Evolutionary conservation across 2,888 invertebrate genomes (phyloP), one percentile per base, ranked within the genome.

Genomic region (Polyommatus iphigenia): DNA sequence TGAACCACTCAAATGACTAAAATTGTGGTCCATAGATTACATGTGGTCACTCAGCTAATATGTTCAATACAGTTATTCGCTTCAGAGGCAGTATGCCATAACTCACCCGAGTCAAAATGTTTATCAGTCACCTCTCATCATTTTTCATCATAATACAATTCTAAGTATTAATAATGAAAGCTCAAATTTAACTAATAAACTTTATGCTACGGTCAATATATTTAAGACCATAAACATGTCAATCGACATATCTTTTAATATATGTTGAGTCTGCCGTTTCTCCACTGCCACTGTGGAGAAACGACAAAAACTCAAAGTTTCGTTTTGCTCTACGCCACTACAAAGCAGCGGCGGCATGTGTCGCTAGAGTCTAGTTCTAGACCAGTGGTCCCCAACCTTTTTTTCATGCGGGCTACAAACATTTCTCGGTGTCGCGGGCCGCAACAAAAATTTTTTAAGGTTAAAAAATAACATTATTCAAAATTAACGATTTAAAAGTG

Each of bases 111-210:
- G 67, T 20, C 73, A 20, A 46, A 46, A 73, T 73, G 20, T 46
- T 46, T 73, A 46, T 73, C 20, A 41, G 41, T 4, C 20, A 20
- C 46, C 36, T 46, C 73, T 73, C n/a, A 46, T 24, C 10, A 41
- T 41, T 72, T 72, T 72, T 72, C 54, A 50, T 50, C 36, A 72
- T 72, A 72, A 73, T 73, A n/a, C 32, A 32, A 46, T 46, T 41
- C 24, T 36, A 41, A 36, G 73, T 50, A 75, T 75, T 75, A 75
- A 75, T 75, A 50, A 54, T 75, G 46, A 75, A 54, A 72, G 67
- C 29, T 67, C 32, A 72, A 41, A 36, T 54, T 50, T 54, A 75
- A 75, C 29, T 50, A 24, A 75, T 54, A 54, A 54, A 75, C 75
- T 75, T 18, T 75, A 24, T 75, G 46, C 24, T 46, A 73, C 24